Base-by-base conservation (phyloP, 2,113 vertebrate genomes). In the Neopipo cinnamomea region DNA sequence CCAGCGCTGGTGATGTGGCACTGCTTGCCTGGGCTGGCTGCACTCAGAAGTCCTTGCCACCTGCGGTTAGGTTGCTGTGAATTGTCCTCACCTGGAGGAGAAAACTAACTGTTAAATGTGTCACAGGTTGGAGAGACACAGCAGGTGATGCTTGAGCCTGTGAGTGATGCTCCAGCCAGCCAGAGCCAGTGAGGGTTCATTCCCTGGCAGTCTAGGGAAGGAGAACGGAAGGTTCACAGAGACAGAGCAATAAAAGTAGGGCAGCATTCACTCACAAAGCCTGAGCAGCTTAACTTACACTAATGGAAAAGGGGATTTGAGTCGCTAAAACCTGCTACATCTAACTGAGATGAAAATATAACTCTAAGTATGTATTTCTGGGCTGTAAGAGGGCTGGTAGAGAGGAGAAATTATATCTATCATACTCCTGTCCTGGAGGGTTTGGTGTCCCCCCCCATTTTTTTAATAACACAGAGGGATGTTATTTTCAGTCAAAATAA, bases 301-400 rank as follows among this genome's bases (percentile, higher is more conserved):
- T 79, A 62, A 83, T 82, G 46, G 58, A 82, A 82, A 93, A 91
- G 44, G 17, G 46, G 89, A 91, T 96, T 89, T 93, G 85, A 91
- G 77, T 56, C 3, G 5, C 53, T 90, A 74, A 85, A 89, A 68
- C 28, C 85, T 58, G 22, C n/a, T 62, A n/a, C 41, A 39, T 12
- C 0, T 0, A 78, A 63, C 31, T 33, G 74, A 93, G 56, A 89
- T 65, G 66, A 91, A 94, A 89, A 85, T 79, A 68, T 14, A 67
- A 76, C 24, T 46, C 47, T 27, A 56, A 59, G 44, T 55, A 16
- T 49, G 2, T 72, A 52, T 92, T 89, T 56, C 74, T 31, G 23
- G 22, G 46, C 41, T 67, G 8, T 4, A 52, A 52, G 28, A 68
- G 53, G 31, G 52, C 21, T 68, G 39, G 27, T 25, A 76, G 58